Conservation (phyloP, 64 coral and sea anemone species). For the Catalaphyllia jardinei region DNA sequence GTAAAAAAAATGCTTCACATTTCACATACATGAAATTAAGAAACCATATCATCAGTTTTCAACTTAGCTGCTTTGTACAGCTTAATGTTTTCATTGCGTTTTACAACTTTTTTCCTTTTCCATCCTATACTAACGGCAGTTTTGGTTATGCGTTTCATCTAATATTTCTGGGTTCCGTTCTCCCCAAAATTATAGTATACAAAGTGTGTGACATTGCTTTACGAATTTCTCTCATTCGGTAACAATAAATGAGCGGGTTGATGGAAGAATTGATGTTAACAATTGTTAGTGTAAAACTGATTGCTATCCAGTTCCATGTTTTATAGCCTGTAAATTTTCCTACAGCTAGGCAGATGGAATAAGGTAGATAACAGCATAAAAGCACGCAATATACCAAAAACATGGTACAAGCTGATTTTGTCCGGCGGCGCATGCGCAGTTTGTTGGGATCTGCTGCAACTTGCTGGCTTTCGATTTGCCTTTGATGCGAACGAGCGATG, state of each 20-base stretch:
- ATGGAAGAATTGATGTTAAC: conserved; percentile 56
- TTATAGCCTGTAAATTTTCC: not conserved
- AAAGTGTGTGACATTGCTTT: conserved; percentile 23
- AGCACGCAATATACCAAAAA: conserved; percentile 21
- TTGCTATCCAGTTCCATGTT: conserved; percentile 16
- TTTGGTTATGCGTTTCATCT: too few species aligned
- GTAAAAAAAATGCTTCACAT: too few species aligned
- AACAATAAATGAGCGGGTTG: conserved; percentile 66
- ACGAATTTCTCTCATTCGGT: conserved; percentile 57
- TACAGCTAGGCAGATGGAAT: not conserved
- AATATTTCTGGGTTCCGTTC: not conserved
- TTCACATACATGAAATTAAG: too few species aligned
- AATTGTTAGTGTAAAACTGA: conserved; percentile 11
- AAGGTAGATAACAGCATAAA: conserved; percentile 20
- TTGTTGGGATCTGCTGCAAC: not conserved
- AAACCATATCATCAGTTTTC: too few species aligned
- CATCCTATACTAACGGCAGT: too few species aligned
- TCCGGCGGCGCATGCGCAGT: not conserved
- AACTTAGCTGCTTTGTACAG: too few species aligned
- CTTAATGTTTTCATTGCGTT: too few species aligned
- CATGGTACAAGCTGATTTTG: conserved; percentile 23
- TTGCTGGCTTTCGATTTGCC: conserved; percentile 27
- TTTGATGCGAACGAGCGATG: conserved; percentile 34
- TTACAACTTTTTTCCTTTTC: too few species aligned
- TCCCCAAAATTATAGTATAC: not conserved